phyloP scores from a whole-genome alignment of 2,113 vertebrate genomes.

The Phycodurus eques region DNA sequence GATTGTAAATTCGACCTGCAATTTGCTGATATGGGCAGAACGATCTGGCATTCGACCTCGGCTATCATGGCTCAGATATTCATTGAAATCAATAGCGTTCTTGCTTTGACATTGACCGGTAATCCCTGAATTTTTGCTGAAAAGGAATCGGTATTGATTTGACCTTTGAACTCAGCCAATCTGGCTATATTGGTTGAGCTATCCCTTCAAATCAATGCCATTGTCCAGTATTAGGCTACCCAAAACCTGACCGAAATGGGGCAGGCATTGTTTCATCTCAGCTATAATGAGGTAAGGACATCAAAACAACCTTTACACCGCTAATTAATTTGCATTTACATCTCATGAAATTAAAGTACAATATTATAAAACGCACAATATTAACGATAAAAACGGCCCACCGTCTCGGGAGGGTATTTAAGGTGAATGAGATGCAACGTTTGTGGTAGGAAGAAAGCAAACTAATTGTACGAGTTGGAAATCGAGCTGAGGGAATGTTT shows the following conservation, averaged over 20 bases:
- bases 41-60: neutral
- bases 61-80: slow-evolving; percentile 3
- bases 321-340: neutral
- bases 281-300: neutral
- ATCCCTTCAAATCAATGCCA: neutral
- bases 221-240: neutral
- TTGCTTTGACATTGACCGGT: neutral
- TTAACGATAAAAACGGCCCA: neutral
- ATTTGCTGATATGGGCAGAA: neutral
- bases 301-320: neutral
- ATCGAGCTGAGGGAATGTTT: slow-evolving; percentile 16
- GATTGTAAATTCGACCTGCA: neutral
- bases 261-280: neutral
- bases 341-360: neutral
- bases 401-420: neutral
- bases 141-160: neutral
- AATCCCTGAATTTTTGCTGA: neutral
- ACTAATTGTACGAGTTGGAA: slow-evolving; percentile 20
- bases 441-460: slow-evolving; percentile 5
- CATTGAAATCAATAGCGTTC: neutral
- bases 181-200: neutral
- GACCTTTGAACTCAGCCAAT: neutral
- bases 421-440: neutral
- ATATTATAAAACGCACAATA: neutral
- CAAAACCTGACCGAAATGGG: neutral